phyloP scores from a whole-genome alignment of 1,140 invertebrate genomes.

The Macrotrachela quadricornifera region DNA sequence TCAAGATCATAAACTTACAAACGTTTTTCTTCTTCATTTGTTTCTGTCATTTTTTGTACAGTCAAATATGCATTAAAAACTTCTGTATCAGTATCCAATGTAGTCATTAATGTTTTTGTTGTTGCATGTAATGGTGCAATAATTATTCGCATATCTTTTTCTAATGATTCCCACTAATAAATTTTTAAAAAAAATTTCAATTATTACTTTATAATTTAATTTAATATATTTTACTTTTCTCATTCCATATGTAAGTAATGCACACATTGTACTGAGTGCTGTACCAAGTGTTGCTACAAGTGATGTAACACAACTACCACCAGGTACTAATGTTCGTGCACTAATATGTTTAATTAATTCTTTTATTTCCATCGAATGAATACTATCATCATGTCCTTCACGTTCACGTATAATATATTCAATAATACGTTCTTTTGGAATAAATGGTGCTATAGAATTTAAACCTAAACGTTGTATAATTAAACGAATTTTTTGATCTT shows the following conservation, averaged over 20 bases:
- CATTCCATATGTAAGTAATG: constrained; percentile 39
- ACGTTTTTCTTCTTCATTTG: constrained; percentile 29
- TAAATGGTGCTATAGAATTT: constrained; percentile 36
- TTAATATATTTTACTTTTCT: too few species aligned
- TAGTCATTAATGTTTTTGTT: too few species aligned
- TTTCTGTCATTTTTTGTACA: constrained; percentile 26
- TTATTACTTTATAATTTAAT: too few species aligned
- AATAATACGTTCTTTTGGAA: constrained; percentile 39
- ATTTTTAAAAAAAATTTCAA: too few species aligned
- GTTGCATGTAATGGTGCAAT: too few species aligned
- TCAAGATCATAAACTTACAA: constrained; percentile 21
- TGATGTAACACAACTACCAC: constrained; percentile 40
- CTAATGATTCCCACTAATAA: too few species aligned
- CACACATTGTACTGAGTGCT: constrained; percentile 40
- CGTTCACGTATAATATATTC: constrained; percentile 25
- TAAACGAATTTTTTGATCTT: constrained; percentile 39
- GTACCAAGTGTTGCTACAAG: constrained; percentile 35
- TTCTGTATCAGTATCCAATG: too few species aligned
- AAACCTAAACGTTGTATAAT: constrained; percentile 38
- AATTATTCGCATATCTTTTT: too few species aligned
- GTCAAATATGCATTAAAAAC: too few species aligned
- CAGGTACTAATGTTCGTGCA: constrained; percentile 35
- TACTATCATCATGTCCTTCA: too few species aligned
- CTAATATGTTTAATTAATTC: constrained; percentile 36
- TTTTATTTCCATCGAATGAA: constrained; percentile 14